Conservation (phyloP, 1,140 invertebrate genomes). For the Probaryconus sp. region DNA sequence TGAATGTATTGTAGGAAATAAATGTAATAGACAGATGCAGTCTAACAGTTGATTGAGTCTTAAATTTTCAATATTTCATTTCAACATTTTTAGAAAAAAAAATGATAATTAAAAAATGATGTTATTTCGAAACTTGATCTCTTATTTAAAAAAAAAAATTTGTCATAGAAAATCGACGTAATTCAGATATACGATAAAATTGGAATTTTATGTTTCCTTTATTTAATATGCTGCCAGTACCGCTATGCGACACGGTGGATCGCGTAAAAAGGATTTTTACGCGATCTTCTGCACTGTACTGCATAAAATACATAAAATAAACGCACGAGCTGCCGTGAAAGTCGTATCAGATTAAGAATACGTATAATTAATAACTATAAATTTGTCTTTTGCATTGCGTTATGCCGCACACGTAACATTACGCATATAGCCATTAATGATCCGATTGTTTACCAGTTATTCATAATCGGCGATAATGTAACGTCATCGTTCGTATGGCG, state of each 20-base stretch:
- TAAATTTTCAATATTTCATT: too few relatives aligned
- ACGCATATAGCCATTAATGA: conserved; percentile 36
- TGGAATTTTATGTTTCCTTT: conserved; percentile 46
- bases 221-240: conserved; percentile 46
- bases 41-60: too few relatives aligned
- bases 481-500: not conserved
- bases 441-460: conserved; percentile 34
- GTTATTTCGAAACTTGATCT: not conserved
- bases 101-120: too few relatives aligned
- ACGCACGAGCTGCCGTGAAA: conserved; percentile 37
- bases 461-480: conserved; percentile 6
- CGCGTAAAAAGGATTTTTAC: conserved; percentile 43
- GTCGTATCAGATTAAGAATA: conserved; percentile 52
- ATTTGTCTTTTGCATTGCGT: conserved; percentile 48
- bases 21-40: too few relatives aligned
- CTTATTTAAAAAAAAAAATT: too few relatives aligned
- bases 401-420: conserved; percentile 31
- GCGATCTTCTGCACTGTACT: conserved; percentile 19
- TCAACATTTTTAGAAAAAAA: too few relatives aligned
- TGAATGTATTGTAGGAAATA: too few relatives aligned
- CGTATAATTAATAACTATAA: conserved; percentile 62
- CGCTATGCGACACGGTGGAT: conserved; percentile 34
- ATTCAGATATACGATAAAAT: conserved; percentile 35
- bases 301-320: conserved; percentile 56
- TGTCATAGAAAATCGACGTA: conserved; percentile 24